Evolutionary conservation across 2,888 invertebrate species (phyloP), one percentile per base, ranked within the genome.

Genomic region (Plagodis dolabraria): DNA sequence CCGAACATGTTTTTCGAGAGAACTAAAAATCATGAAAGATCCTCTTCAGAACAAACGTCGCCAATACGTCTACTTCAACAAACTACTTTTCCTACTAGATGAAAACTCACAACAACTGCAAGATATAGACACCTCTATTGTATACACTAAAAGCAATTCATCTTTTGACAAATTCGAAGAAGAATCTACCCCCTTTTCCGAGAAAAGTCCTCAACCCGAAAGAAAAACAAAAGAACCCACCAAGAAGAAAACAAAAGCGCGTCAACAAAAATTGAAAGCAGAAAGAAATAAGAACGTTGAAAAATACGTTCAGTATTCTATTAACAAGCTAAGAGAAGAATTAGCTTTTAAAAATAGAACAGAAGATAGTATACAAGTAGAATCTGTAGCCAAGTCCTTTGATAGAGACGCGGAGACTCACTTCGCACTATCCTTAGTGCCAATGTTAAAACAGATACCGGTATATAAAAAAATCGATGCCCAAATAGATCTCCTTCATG

Each of bases 61-160:
- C 6, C 52, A 63, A 44, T 63, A 63, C 47, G 33, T 63, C 0
- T 63, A 63, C 47, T 59, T 58, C 53, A 47, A 63, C 50, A 44
- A 59, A 59, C 55, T 63, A 0, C 4, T 48, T 2, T 63, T 59
- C 49, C 53, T 63, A 8, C 10, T 63, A 8, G 62, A 58, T 7
- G 47, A 57, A 33, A 38, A 33, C 38, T 12, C 22, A 9, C 9
- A 9, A 10, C 36, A 45, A 12, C 45, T 9, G 6, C 40, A 47
- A 50, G 40, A 50, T 12, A 6, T 10, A 8, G 50, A 56, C n/a
- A 7, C 49, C 4, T 45, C n/a, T 5, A 40, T 46, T 2, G 33
- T 42, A 7, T 42, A 11, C 34, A 44, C 55, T 6, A 50, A 34
- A 43, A 50, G 34, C 42, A 34, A 53, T 47, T 46, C 46, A 5